Conservation (phyloP, 2,113 vertebrate genomes). For the Corythaeola cristata region DNA sequence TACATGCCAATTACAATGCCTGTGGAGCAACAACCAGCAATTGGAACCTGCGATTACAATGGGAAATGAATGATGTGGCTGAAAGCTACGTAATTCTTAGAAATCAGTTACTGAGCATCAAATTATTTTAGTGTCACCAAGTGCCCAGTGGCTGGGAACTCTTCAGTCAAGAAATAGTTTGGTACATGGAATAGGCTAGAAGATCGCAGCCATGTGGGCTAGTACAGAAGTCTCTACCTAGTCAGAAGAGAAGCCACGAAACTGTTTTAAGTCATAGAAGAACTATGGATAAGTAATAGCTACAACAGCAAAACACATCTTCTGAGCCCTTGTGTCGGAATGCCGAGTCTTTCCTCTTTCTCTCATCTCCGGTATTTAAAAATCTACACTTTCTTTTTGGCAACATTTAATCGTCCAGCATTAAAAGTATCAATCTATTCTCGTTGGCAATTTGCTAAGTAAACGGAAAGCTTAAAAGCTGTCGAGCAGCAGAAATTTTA, state of each 20-base stretch:
- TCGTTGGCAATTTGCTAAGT: neutral
- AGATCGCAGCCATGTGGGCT: neutral
- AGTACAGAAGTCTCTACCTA: neutral
- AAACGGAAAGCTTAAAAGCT: neutral
- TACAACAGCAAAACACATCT: neutral
- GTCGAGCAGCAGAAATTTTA: neutral
- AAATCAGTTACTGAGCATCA: neutral
- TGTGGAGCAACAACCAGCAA: neutral
- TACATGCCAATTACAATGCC: neutral
- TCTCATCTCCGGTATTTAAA: neutral
- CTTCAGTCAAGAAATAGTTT: neutral
- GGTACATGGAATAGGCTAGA: neutral
- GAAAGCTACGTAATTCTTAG: neutral
- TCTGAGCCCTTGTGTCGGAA: neutral
- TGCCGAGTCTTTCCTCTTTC: neutral
- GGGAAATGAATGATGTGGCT: neutral
- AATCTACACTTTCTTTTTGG: neutral
- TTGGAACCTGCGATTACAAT: neutral
- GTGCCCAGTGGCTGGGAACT: neutral
- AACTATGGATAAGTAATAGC: neutral
- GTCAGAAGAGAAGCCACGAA: neutral
- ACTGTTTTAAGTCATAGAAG: neutral
- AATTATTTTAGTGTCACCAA: neutral
- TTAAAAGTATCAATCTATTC: neutral
- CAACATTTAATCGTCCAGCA: neutral